Base-by-base conservation (phyloP, 1,140 invertebrate genomes). In the Apolygus lucorum region DNA sequence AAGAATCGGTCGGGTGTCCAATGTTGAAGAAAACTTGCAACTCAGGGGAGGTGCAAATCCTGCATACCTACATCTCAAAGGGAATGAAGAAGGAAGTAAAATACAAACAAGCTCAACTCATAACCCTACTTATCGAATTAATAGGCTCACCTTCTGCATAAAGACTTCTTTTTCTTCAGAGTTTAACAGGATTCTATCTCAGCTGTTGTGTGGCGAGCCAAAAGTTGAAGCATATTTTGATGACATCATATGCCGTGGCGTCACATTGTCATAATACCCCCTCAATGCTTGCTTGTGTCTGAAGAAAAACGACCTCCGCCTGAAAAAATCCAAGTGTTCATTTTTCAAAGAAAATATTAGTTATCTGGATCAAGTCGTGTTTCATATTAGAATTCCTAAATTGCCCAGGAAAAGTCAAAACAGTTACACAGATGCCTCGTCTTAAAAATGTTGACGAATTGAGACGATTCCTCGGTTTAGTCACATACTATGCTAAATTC, bases 141-240 rank as follows among this genome's bases (percentile, higher is more conserved):
- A n/a, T n/a, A n/a, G n/a, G n/a, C n/a, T n/a, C n/a, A n/a, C n/a
- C n/a, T n/a, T n/a, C n/a, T n/a, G n/a, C n/a, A n/a, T n/a, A n/a
- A n/a, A n/a, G n/a, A n/a, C n/a, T n/a, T n/a, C 76, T 84, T 28
- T 82, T 80, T 72, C 77, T 75, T 52, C 52, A 2, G 2, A 13
- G 26, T 68, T 68, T 28, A 63, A 68, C 34, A 8, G 52, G 28
- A 59, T 68, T 25, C 2, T 68, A 26, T 11, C 21, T n/a, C 59
- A 64, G 49, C 13, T 65, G 4, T 28, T 70, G 1, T 2, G 26
- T 1, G 28, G 22, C 13, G 21, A 11, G 34, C 34, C 34, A 13
- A n/a, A n/a, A n/a, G n/a, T n/a, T n/a, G n/a, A n/a, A n/a, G n/a
- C n/a, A n/a, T n/a, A n/a, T n/a, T n/a, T 42, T 42, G 34, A 70